A percentile compares a stretch with the other conserved stretches of the same genome.
These are phyloP conservation scores for Aphrophora alni DNA, from an alignment of 2,888 invertebrate species.

Conservation along the genomic window DNA sequence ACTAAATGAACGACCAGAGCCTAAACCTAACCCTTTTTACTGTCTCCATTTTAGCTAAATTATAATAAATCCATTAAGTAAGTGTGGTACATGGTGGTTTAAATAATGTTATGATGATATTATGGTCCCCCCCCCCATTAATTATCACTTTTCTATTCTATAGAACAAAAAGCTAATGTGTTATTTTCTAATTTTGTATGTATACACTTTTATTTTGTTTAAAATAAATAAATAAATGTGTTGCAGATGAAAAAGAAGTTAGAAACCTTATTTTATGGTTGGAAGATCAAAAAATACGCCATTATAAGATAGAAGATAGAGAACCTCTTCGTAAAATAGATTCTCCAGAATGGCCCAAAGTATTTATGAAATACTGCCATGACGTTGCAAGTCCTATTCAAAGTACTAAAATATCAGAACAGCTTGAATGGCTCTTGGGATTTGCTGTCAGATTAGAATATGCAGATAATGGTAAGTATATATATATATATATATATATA, in stretches of 20 bases:
- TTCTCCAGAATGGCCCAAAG: conserved; percentile 71
- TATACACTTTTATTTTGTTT: no score
- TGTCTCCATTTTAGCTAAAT: no score
- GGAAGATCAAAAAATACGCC: conserved; percentile 92
- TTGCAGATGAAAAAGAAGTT: conserved; percentile 79
- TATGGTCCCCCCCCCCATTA: no score
- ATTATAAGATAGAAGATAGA: conserved; percentile 83
- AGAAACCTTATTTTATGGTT: conserved; percentile 86
- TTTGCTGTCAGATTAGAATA: conserved; percentile 85
- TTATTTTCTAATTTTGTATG: no score
- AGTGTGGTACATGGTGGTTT: no score
- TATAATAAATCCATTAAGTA: no score
- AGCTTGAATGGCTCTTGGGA: conserved; percentile 85
- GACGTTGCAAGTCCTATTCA: conserved; percentile 77
- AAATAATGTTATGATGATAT: no score
- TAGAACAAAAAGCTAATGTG: no score
- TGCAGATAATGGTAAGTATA: conserved; percentile 72
- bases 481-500: conserved; percentile 9
- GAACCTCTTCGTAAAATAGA: conserved; percentile 72
- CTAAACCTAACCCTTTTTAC: no score
- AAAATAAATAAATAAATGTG: conserved; percentile 32
- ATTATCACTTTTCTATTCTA: no score
- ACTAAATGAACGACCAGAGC: no score
- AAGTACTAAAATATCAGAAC: conserved; percentile 66
- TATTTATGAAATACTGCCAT: conserved; percentile 74